Base-by-base conservation (phyloP, 2,797 vertebrate genomes). In the Pristis pectinata region DNA sequence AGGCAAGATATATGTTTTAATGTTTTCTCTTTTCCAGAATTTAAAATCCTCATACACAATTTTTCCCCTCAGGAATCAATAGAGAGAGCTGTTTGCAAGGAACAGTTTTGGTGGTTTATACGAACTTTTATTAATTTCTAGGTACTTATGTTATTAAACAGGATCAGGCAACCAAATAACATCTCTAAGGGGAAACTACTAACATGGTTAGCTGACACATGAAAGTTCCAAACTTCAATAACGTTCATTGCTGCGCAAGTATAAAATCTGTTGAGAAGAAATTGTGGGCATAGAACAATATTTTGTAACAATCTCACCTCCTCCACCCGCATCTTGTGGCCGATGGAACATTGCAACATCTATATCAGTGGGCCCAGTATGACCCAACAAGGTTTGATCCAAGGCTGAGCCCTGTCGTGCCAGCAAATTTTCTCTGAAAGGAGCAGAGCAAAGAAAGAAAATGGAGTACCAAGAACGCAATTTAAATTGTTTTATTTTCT, bases 331-430 rank as follows among this genome's bases (percentile, higher is more conserved):
- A 34, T 99, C 98, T 94, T 94, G 92, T 74, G 92, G 92, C 72
- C 98, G 97, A 96, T 99, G 99, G 95, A 99, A 99, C 98, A 99
- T 99, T 95, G 99, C 99, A 93, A 99, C 98, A 0, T 99, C 99
- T 0, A 99, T 98, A 96, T 99, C 99, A 0, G 99, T 99, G 30
- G 99, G 99, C 95, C 99, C 99, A 0, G 98, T 97, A 0, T 98
- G 98, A 96, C 97, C 97, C 82, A 99, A 95, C 95, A 98, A 97
- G 96, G 97, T 98, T 95, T 99, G 98, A 95, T 99, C 99, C 94
- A 98, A 97, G 95, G 97, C 97, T 0, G 97, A 97, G 96, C 97
- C 97, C 95, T 98, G 99, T 95, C 98, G 98, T 64, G 97, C 97
- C 89, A 98, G 96, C 96, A 98, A 96, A 30, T 98, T 99, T 96